These are phyloP conservation scores for Timema podura DNA, from an alignment of 2,888 invertebrate species.

Conservation along the genomic window DNA sequence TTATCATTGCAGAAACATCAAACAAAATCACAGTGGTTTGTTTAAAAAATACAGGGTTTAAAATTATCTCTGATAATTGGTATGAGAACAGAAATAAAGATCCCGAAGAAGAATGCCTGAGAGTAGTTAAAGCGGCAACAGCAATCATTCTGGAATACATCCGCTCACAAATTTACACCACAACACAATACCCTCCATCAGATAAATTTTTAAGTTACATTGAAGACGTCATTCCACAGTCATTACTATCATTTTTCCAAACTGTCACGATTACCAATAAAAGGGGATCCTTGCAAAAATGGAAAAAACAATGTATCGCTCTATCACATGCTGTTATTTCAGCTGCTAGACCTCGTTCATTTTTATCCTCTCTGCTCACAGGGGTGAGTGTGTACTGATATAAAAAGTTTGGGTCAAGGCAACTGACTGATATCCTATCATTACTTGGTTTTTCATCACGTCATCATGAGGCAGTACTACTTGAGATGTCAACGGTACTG, in stretches of 20 bases:
- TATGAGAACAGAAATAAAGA: background rate
- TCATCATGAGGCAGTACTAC: background rate
- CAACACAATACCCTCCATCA: background rate
- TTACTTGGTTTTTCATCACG: background rate
- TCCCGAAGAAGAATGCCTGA: background rate
- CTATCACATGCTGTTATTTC: background rate
- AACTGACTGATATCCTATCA: background rate
- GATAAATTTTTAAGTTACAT: background rate
- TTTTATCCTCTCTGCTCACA: background rate
- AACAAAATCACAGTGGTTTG: background rate
- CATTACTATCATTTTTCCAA: background rate
- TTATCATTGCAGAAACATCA: background rate
- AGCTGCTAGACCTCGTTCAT: slow-evolving; percentile 3
- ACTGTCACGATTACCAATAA: background rate
- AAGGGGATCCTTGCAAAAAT: slow-evolving; percentile 2
- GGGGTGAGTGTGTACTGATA: slow-evolving; percentile 6
- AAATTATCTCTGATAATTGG: slow-evolving; percentile 10
- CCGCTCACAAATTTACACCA: background rate
- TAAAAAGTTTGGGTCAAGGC: slow-evolving; percentile 1
- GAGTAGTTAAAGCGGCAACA: background rate
- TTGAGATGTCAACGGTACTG: background rate
- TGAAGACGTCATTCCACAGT: background rate
- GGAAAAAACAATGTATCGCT: background rate
- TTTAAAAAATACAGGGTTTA: background rate
- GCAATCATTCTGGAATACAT: background rate